phyloP scores from a whole-genome alignment of 2,888 invertebrate genomes.

The Amphipoea oculea region DNA sequence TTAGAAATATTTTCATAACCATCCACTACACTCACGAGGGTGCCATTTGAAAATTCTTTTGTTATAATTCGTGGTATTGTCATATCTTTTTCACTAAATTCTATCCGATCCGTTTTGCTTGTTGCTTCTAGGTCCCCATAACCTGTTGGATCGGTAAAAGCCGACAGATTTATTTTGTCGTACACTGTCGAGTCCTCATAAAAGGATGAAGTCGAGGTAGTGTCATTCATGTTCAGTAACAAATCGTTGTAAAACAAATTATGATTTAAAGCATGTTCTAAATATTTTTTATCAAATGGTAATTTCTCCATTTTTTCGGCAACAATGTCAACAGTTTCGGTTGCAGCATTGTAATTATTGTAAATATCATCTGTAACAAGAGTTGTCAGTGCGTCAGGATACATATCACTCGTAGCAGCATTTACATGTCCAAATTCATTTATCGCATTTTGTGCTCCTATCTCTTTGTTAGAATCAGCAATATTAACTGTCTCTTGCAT shows the following conservation, averaged over 20 bases:
- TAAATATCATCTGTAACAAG: neutral
- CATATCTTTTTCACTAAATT: slow-evolving; percentile 65
- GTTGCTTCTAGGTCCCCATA: slow-evolving; percentile 1
- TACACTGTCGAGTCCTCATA: slow-evolving; percentile 2
- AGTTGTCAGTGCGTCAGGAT: slow-evolving; percentile 9
- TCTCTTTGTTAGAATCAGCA: slow-evolving; percentile 6
- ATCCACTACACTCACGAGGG: slow-evolving; percentile 65
- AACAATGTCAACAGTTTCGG: neutral
- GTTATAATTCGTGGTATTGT: slow-evolving; percentile 69
- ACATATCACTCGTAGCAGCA: neutral
- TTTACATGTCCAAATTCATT: neutral
- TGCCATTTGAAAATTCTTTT: slow-evolving; percentile 71
- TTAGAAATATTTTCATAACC: slow-evolving; percentile 71
- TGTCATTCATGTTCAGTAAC: neutral
- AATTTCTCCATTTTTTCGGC: neutral
- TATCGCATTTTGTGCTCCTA: neutral
- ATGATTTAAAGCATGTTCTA: neutral
- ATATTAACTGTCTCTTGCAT: neutral
- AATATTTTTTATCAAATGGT: slow-evolving; percentile 1
- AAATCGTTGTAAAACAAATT: neutral
- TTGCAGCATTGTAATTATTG: neutral
- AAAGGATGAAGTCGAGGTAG: neutral
- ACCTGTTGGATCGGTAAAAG: neutral
- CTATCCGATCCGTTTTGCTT: slow-evolving; percentile 22
- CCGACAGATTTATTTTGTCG: slow-evolving; percentile 4